These are phyloP conservation scores for Leptosomus discolor DNA, from an alignment of 2,113 vertebrate genomes.

Conservation along the genomic window DNA sequence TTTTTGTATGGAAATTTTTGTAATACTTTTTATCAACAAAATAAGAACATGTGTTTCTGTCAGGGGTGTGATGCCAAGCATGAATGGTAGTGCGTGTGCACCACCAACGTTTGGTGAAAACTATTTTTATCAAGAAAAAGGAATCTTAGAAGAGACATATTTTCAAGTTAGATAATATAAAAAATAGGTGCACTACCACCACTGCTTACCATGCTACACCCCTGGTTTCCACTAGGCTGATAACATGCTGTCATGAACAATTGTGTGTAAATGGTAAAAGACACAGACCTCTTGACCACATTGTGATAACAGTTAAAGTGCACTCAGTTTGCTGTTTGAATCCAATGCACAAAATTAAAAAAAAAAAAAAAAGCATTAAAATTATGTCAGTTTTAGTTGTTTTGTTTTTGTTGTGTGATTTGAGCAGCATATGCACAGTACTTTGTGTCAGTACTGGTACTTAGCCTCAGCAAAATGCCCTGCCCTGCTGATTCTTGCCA, in stretches of 20 bases:
- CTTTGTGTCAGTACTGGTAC: constrained; percentile 25
- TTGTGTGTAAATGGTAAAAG: constrained; percentile 92
- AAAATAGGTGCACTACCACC: constrained; percentile 83
- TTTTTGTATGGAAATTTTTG: constrained; percentile 99
- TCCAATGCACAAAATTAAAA: constrained; percentile 90
- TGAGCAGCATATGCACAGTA: constrained; percentile 9
- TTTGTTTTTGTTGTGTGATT: constrained; percentile 63
- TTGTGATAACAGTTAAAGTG: constrained; percentile 92
- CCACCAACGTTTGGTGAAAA: constrained; percentile 89
- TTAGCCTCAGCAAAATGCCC: neutral
- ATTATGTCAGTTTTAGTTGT: constrained; percentile 73
- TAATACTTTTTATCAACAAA: constrained; percentile 99
- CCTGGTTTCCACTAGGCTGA: constrained; percentile 83
- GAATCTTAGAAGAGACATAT: constrained; percentile 94
- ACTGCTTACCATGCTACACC: constrained; percentile 85
- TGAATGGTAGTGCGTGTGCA: constrained; percentile 83
- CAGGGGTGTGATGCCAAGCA: constrained; percentile 83
- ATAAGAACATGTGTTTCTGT: constrained; percentile 77
- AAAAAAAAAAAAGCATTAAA: constrained; percentile 72
- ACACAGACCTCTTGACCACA: constrained; percentile 90
- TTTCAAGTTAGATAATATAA: constrained; percentile 91
- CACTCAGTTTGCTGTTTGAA: constrained; percentile 97
- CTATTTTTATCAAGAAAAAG: constrained; percentile 98
- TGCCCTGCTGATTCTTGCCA: neutral
- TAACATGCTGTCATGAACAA: constrained; percentile 86